phyloP scores from a whole-genome alignment of 2,113 vertebrate species.

The Paralichthys olivaceus region DNA sequence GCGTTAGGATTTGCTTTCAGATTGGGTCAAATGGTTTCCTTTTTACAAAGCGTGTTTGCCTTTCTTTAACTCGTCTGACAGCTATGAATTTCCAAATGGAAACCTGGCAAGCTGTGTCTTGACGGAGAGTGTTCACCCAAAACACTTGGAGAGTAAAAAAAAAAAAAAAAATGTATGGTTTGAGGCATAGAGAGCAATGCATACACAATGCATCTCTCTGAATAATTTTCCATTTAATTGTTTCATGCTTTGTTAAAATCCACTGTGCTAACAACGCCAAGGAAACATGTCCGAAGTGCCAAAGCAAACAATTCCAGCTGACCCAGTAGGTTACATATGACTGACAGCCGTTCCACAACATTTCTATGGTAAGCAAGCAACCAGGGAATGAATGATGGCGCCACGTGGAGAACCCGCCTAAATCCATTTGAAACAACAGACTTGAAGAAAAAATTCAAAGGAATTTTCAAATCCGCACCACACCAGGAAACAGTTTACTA shows the following conservation, averaged over 20 bases:
- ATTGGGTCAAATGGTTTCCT: conserved; percentile 68
- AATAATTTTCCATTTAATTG: conserved; percentile 55
- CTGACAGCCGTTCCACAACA: conserved; percentile 62
- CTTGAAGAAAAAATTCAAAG: conserved; percentile 12
- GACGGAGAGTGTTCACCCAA: conserved; percentile 61
- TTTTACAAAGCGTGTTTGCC: conserved; percentile 72
- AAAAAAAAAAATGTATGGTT: conserved; percentile 53
- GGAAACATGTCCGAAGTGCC: conserved; percentile 47
- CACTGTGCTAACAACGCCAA: conserved; percentile 38
- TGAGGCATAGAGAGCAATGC: conserved; percentile 13
- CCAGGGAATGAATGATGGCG: conserved; percentile 53
- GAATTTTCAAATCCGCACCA: background rate
- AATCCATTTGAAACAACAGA: conserved; percentile 31
- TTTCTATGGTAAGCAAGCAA: conserved; percentile 54
- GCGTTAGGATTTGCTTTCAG: conserved; percentile 56
- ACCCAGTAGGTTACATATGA: conserved; percentile 43
- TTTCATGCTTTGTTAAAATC: conserved; percentile 53
- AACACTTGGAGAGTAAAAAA: conserved; percentile 38
- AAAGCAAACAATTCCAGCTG: conserved; percentile 57
- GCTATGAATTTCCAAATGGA: conserved; percentile 72
- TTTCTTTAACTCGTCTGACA: conserved; percentile 71
- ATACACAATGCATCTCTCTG: conserved; percentile 16
- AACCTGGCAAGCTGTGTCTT: conserved; percentile 81
- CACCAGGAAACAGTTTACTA: background rate
- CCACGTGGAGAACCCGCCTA: conserved; percentile 43